Percentiles rank a stretch among this genome's conserved stretches.
Conservation (phyloP, 2,113 vertebrate genomes). For the Camelus dromedarius region DNA sequence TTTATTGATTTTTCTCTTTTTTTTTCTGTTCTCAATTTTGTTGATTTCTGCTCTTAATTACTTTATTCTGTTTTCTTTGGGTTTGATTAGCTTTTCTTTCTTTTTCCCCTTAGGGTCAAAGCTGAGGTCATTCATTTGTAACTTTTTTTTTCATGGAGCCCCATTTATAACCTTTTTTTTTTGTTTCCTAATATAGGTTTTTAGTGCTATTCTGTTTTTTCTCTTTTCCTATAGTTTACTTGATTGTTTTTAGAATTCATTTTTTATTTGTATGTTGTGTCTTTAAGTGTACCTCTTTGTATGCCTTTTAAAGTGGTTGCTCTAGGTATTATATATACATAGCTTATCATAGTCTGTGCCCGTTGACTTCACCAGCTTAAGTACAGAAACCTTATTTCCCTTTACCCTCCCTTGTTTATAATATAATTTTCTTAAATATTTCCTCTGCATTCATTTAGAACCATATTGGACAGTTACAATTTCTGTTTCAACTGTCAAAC, state of each 20-base stretch:
- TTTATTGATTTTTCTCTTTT: not conserved
- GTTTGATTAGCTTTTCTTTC: not conserved
- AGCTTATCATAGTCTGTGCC: not conserved
- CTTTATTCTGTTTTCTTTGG: not conserved
- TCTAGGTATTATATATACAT: not conserved
- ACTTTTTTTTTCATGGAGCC: not conserved
- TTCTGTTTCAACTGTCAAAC: not conserved
- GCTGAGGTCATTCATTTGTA: not conserved
- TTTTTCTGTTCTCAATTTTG: not conserved
- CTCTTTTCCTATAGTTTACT: not conserved
- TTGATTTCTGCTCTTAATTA: not conserved
- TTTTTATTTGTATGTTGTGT: conserved; percentile 1
- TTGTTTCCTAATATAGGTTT: not conserved
- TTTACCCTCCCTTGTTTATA: not conserved
- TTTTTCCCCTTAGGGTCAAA: not conserved
- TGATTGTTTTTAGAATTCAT: not conserved
- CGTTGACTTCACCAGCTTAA: not conserved
- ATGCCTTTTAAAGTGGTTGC: not conserved
- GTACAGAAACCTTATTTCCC: not conserved
- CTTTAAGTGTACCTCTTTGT: not conserved
- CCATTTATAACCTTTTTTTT: not conserved
- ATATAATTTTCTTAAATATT: not conserved
- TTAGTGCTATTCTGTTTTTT: not conserved
- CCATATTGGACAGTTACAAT: not conserved
- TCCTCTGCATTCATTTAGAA: not conserved